These are phyloP conservation scores for Leptobrachium leishanense DNA, from an alignment of 2,113 vertebrate species.

Conservation along the genomic window DNA sequence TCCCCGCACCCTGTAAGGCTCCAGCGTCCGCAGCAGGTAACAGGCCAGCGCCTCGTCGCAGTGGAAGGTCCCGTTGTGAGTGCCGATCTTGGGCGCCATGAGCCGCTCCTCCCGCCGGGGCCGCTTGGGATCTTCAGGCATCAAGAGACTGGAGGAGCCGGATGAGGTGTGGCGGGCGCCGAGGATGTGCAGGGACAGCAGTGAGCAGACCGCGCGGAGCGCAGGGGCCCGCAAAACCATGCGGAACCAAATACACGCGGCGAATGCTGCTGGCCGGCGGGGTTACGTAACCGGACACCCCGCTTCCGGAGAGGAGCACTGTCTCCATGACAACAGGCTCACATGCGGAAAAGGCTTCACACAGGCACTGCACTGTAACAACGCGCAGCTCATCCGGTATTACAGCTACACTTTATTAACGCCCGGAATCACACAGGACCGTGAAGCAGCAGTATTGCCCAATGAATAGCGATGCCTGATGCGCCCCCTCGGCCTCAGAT, in stretches of 20 bases:
- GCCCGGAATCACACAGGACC: too few species aligned
- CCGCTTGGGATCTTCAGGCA: conserved; percentile 50
- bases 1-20: conserved; percentile 76
- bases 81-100: conserved; percentile 75
- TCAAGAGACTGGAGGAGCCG: not conserved
- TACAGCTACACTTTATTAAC: too few species aligned
- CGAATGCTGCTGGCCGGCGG: not conserved
- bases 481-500: too few species aligned
- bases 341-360: too few species aligned
- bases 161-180: not conserved
- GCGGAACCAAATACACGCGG: conserved; percentile 27
- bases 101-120: conserved; percentile 25
- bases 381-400: too few species aligned
- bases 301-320: conserved; percentile 15
- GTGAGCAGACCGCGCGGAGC: not conserved
- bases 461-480: too few species aligned
- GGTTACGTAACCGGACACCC: not conserved
- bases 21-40: conserved; percentile 81
- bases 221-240: not conserved
- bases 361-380: too few species aligned
- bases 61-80: conserved; percentile 91
- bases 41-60: conserved; percentile 93
- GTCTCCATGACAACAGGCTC: not conserved
- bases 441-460: too few species aligned
- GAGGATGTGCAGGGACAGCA: rapidly evolving